These are phyloP conservation scores for Strigamia transsilvanica DNA, from an alignment of 2,888 invertebrate genomes.

Conservation along the genomic window DNA sequence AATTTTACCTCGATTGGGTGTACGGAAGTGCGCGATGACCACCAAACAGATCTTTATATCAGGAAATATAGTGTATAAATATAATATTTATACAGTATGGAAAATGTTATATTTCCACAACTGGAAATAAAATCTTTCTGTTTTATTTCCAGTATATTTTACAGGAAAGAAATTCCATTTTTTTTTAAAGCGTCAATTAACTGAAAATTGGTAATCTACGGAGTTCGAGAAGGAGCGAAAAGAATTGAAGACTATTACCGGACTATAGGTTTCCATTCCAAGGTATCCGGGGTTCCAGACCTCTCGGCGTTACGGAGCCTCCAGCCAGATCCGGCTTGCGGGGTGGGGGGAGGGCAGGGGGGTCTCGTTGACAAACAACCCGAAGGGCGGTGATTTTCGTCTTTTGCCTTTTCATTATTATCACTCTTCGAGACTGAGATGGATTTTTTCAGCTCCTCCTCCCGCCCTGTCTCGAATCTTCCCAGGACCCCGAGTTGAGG, in stretches of 20 bases:
- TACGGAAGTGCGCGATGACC: no score
- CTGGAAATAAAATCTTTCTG: no score
- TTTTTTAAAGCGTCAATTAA: no score
- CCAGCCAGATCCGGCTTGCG: constrained; percentile 50
- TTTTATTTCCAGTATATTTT: no score
- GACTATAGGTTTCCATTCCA: constrained; percentile 43
- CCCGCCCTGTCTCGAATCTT: constrained; percentile 48
- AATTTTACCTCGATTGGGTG: no score
- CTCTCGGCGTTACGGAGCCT: constrained; percentile 50
- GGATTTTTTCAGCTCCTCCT: constrained; percentile 47
- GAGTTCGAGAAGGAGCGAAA: constrained; percentile 10
- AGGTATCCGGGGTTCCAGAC: constrained; percentile 52
- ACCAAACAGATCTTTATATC: no score
- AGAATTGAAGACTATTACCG: not conserved
- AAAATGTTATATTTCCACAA: no score
- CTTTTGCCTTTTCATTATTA: constrained; percentile 53
- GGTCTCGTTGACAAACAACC: constrained; percentile 53
- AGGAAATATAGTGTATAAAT: no score
- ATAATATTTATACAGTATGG: no score
- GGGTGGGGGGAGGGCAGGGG: not conserved
- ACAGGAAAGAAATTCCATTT: no score
- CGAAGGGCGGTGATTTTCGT: constrained; percentile 48
- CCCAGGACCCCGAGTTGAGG: constrained; percentile 46
- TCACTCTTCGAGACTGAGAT: constrained; percentile 44
- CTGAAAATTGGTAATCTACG: not conserved